Evolutionary conservation across 2,888 invertebrate species (phyloP).

Genomic region (Hybos culiciformis): DNA sequence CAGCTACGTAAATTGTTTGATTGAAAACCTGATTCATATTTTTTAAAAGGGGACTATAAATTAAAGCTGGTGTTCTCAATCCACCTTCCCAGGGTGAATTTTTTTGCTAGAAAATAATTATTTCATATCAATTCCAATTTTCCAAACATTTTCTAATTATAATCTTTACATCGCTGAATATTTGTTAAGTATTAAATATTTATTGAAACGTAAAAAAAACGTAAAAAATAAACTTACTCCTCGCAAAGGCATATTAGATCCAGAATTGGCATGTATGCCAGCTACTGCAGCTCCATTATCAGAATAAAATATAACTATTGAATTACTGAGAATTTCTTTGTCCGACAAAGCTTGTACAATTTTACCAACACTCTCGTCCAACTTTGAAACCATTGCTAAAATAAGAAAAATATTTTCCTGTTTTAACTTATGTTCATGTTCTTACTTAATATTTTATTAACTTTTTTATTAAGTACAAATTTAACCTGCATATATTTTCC

Average conservation of each 20-base stretch:
- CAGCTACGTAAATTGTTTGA: conserved; percentile 63
- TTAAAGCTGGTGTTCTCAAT: conserved; percentile 57
- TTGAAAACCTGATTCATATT: conserved; percentile 43
- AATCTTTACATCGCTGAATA: no score
- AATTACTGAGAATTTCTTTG: conserved; percentile 62
- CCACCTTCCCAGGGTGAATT: conserved; percentile 76
- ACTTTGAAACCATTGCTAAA: conserved; percentile 67
- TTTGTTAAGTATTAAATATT: background rate
- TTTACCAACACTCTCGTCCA: conserved; percentile 73
- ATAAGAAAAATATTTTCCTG: conserved; percentile 17
- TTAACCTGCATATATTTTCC: conserved; percentile 57
- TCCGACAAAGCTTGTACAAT: conserved; percentile 54
- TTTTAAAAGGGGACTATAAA: conserved; percentile 54
- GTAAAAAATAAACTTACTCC: conserved; percentile 41
- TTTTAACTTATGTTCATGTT: no score
- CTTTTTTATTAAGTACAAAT: background rate
- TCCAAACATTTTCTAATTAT: no score
- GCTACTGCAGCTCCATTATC: conserved; percentile 78
- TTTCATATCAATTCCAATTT: no score
- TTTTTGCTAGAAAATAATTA: conserved; percentile 45
- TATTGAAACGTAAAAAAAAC: background rate
- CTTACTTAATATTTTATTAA: no score
- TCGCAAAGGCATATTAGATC: conserved; percentile 66
- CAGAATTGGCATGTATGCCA: conserved; percentile 57
- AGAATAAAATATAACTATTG: conserved; percentile 70